Evolutionary conservation across 2,113 vertebrate genomes (phyloP), one percentile per base, ranked within the genome.

Genomic region (Chrysemys picta): DNA sequence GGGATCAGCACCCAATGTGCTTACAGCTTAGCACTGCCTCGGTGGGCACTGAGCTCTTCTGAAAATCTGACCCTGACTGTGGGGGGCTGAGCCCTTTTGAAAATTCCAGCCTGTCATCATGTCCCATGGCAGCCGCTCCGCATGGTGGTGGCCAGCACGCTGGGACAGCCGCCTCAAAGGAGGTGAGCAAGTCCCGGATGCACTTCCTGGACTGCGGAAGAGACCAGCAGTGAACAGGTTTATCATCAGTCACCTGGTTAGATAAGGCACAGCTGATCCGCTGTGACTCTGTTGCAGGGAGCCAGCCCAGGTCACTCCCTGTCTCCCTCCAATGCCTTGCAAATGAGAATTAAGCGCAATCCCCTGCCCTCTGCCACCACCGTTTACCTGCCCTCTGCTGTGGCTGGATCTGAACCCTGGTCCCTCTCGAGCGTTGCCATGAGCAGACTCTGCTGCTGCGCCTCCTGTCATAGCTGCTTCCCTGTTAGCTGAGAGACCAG

Each of bases 21-120:
- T 24, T 5, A 11, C 13, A 50, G 72, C 54, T 1, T 0, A 54
- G 10, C 29, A 31, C 29, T 31, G 78, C 49, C 3, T 62, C 7
- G 52, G 3, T 14, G 24, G 22, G 5, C 5, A 9, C 80, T 0
- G 0, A 54, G 56, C n/a, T 72, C 35, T 52, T 29, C 8, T 3
- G 22, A 75, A 27, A 45, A 56, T 22, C 35, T 5, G 8, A 6
- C 1, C 1, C 0, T 17, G 54, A 72, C 50, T 72, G 35, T 12
- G 31, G 17, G 13, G 4, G 6, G 10, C 84, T 0, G 0, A 59
- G 80, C 45, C 72, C 42, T 53, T 31, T 5, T 4, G 31, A 65
- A 31, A 52, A 52, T 24, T 29, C 8, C 6, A 16, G 1, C 1
- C 0, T 24, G 22, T 24, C 72, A 19, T 52, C 1, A 3, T 5